phyloP scores from a whole-genome alignment of 2,113 vertebrate genomes.

The Ramphastos sulfuratus region DNA sequence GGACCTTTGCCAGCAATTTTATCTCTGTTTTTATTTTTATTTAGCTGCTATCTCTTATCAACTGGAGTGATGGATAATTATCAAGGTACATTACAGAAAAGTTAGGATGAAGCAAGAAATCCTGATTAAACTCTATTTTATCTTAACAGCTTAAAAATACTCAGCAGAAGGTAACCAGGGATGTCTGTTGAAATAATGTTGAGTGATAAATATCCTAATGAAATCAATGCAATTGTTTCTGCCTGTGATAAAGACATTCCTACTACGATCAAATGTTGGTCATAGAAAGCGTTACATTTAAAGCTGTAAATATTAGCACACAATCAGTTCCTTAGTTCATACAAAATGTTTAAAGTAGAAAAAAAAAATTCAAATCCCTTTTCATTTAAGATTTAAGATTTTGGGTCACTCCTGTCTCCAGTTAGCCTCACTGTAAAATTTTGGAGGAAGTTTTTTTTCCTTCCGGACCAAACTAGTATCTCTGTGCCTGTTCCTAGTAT shows the following conservation, averaged over 20 bases:
- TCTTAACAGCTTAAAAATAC: slow-evolving; percentile 19
- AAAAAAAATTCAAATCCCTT: neutral
- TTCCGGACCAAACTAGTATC: neutral
- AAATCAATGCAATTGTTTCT: slow-evolving; percentile 14
- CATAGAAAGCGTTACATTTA: neutral
- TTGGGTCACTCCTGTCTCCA: neutral
- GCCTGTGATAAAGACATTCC: neutral
- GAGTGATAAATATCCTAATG: slow-evolving; percentile 55
- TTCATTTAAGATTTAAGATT: neutral
- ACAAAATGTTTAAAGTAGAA: neutral
- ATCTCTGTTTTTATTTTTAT: slow-evolving; percentile 9
- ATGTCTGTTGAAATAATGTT: slow-evolving; percentile 4
- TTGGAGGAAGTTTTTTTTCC: neutral
- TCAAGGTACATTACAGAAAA: slow-evolving; percentile 27
- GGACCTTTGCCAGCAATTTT: neutral
- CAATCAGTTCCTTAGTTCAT: neutral
- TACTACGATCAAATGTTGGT: slow-evolving; percentile 21
- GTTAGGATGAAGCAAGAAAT: slow-evolving; percentile 1
- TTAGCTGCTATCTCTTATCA: slow-evolving; percentile 5
- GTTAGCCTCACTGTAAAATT: neutral
- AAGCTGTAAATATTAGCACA: neutral
- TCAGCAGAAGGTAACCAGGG: slow-evolving; percentile 1
- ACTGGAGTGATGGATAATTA: slow-evolving; percentile 1
- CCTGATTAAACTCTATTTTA: slow-evolving; percentile 37
- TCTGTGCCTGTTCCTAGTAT: neutral